Evolutionary conservation across 1,140 invertebrate species (phyloP).

Genomic region (Venturia canescens): DNA sequence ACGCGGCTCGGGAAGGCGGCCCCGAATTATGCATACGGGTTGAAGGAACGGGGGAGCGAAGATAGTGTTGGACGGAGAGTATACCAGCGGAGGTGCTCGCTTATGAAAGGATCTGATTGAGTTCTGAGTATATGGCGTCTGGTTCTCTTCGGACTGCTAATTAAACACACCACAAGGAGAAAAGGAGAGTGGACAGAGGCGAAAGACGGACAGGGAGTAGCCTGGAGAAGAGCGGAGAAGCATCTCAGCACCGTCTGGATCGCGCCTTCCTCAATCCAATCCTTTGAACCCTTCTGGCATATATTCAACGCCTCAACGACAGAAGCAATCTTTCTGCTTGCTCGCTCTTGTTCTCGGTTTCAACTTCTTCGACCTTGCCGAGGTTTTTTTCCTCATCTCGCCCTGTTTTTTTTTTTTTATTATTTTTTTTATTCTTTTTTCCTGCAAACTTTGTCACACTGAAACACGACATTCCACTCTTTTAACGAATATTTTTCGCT

Average conservation of each 20-base stretch:
- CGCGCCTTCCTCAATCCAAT: conserved; percentile 17
- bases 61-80: background rate
- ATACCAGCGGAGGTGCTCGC: conserved; percentile 58
- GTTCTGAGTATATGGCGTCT: conserved; percentile 76
- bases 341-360: conserved; percentile 50
- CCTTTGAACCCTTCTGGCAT: conserved; percentile 21
- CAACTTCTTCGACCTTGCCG: conserved; percentile 4
- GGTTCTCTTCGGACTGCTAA: conserved; percentile 74
- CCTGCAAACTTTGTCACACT: background rate
- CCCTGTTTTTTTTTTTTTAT: background rate
- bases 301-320: conserved; percentile 40
- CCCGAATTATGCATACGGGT: conserved; percentile 73
- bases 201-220: background rate
- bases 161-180: conserved; percentile 74
- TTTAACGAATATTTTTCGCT: no score
- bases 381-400: background rate
- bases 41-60: conserved; percentile 8
- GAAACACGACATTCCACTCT: no score
- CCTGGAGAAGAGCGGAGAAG: background rate
- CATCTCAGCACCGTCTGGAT: conserved; percentile 42
- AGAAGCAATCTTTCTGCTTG: conserved; percentile 43
- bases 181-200: conserved; percentile 18
- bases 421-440: no score
- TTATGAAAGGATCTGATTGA: conserved; percentile 77
- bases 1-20: conserved; percentile 31